Evolutionary conservation across 2,113 vertebrate genomes (phyloP).

Genomic region (Cynoglossus semilaevis): DNA sequence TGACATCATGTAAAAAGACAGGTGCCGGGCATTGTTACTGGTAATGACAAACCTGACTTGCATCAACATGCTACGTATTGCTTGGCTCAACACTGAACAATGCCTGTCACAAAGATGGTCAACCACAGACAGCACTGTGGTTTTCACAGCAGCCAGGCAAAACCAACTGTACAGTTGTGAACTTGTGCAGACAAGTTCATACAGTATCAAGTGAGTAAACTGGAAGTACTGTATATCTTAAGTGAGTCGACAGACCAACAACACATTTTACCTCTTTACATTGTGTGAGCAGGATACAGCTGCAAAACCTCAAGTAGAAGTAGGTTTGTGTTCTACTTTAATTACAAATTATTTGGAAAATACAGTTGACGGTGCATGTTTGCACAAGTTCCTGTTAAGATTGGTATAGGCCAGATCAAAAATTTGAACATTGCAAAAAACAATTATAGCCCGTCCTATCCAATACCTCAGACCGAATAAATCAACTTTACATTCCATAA

Average conservation of each 20-base stretch:
- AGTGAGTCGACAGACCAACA: not conserved
- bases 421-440: too few species aligned
- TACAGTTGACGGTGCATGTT: too few species aligned
- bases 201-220: slow-evolving; percentile 1
- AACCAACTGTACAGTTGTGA: slow-evolving; percentile 6
- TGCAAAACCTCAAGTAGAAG: not conserved
- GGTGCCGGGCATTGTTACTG: not conserved
- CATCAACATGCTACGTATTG: not conserved
- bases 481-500: too few species aligned
- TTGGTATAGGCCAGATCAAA: too few species aligned
- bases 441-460: too few species aligned
- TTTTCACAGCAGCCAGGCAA: slow-evolving; percentile 23
- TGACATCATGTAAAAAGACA: not conserved
- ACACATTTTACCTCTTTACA: not conserved
- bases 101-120: slow-evolving; percentile 18
- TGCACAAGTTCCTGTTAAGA: too few species aligned
- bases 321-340: not conserved
- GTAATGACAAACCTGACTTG: slow-evolving; percentile 14
- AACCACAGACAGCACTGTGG: slow-evolving; percentile 30
- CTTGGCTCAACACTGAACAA: slow-evolving; percentile 25
- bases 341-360: too few species aligned
- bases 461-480: too few species aligned
- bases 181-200: slow-evolving; percentile 29
- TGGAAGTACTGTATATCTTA: not conserved
- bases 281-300: not conserved